These are phyloP conservation scores for Drosophila bunnanda DNA, from an alignment of 2,888 invertebrate species.

Conservation along the genomic window DNA sequence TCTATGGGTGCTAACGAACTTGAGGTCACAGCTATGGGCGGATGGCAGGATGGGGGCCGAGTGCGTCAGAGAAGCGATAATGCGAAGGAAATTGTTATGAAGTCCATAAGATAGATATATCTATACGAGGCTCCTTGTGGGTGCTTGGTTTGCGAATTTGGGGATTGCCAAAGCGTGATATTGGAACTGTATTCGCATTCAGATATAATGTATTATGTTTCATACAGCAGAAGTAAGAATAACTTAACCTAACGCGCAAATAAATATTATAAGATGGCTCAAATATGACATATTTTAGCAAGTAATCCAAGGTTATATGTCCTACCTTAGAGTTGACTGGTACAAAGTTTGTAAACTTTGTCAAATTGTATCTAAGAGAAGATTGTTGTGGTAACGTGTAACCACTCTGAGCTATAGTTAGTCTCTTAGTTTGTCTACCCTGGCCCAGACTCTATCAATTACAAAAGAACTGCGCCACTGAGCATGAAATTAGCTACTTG, in stretches of 20 bases:
- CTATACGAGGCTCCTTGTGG: slow-evolving; percentile 6
- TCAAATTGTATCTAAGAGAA: slow-evolving; percentile 6
- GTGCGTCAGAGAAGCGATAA: slow-evolving; percentile 35
- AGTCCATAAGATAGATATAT: slow-evolving; percentile 12
- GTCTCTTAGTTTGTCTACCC: slow-evolving; percentile 8
- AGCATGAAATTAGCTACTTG: slow-evolving; percentile 77
- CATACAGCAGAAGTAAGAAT: not conserved
- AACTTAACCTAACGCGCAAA: too few relatives aligned
- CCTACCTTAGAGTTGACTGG: not conserved
- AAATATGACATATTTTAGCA: too few relatives aligned
- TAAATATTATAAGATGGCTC: not conserved
- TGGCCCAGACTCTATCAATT: slow-evolving; percentile 59
- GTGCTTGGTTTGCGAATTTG: not conserved
- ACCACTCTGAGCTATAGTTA: slow-evolving; percentile 33
- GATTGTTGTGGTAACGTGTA: slow-evolving; percentile 32
- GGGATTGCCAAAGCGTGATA: not conserved
- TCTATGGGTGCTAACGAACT: slow-evolving; percentile 55
- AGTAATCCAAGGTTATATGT: not conserved
- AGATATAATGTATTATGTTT: not conserved
- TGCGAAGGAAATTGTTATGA: slow-evolving; percentile 38
- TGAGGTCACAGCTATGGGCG: slow-evolving; percentile 21
- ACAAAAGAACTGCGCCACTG: slow-evolving; percentile 67
- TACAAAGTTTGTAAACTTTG: slow-evolving; percentile 17
- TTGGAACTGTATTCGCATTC: not conserved
- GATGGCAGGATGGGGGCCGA: not conserved